Conservation (phyloP, 2,888 invertebrate species). For the Scelioninae gen. 2 region DNA sequence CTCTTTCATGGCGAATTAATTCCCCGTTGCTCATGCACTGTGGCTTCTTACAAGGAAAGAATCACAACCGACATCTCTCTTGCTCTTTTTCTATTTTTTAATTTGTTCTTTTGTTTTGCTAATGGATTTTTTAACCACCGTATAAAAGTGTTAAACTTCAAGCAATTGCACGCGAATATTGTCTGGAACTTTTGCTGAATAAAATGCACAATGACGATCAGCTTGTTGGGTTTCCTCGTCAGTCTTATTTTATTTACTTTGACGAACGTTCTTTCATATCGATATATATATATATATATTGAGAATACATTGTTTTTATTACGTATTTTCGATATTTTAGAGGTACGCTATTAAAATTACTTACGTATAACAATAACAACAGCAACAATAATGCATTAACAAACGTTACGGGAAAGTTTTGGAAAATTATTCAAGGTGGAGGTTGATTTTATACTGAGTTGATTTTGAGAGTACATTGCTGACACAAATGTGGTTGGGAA, state of each 20-base stretch:
- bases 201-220: slow-evolving; percentile 44
- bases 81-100: not conserved
- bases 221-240: slow-evolving; percentile 58
- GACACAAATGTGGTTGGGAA: no score
- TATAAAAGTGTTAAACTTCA: slow-evolving; percentile 55
- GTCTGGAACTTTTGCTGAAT: slow-evolving; percentile 50
- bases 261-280: slow-evolving; percentile 59
- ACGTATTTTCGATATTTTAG: slow-evolving; percentile 49
- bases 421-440: slow-evolving; percentile 18
- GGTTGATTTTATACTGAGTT: slow-evolving; percentile 11
- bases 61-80: slow-evolving; percentile 23
- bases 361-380: slow-evolving; percentile 58
- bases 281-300: slow-evolving; percentile 41
- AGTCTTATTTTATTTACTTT: slow-evolving; percentile 61
- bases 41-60: slow-evolving; percentile 19
- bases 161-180: slow-evolving; percentile 50
- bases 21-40: not conserved
- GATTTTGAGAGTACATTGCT: not conserved
- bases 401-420: slow-evolving; percentile 44
- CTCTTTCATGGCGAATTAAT: not conserved
- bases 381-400: slow-evolving; percentile 57
- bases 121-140: slow-evolving; percentile 40
- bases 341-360: slow-evolving; percentile 54
- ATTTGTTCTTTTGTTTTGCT: slow-evolving; percentile 16
- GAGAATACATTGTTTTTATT: slow-evolving; percentile 50